Evolutionary conservation across 1,140 invertebrate genomes (phyloP), one percentile per base, ranked within the genome.

Genomic region (Trichomalopsis sarcophagae): DNA sequence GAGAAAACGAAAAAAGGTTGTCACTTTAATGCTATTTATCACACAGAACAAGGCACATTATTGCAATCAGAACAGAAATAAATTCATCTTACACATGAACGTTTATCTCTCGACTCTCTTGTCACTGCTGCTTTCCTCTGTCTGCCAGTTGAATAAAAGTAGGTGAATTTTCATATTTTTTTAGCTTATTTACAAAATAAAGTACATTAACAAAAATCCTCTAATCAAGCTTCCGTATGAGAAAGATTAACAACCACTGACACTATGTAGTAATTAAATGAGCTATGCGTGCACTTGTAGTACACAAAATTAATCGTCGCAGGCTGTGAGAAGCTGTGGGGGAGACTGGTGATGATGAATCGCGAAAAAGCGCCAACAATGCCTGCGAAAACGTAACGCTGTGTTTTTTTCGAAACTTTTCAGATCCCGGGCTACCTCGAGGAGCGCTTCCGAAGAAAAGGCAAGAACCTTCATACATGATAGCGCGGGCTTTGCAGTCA

Each of bases 351-450:
- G 55, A n/a, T n/a, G 55, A 62, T 62, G 55, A 62, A 62, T n/a
- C 55, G 55, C 17, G 55, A 62, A 62, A 62, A 62, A 21, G 47
- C 55, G 14, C 55, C 55, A 62, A 62, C 55, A 62, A 21, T 62
- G 21, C 55, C 21, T 36, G 74, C 30, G 11, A 86, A 21, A 87
- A 69, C 71, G 69, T 87, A 87, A 86, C 47, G 62, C 47, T 85
- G 33, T 83, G 47, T 79, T 82, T 87, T 88, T 87, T 88, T 88
- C 90, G 83, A 86, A 90, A 92, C 85, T 89, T 89, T 91, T 93
- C 92, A 93, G 92, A 91, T 93, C 30, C 91, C 91, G 17, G 92
- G 92, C 86, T 93, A 91, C 88, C 90, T 93, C 73, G 92, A 93
- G 86, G 91, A 93, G 78, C 90, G 91, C 87, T 93, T 92, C 89